Base-by-base conservation (phyloP, 2,888 invertebrate species). In the Nemotelus pantherinus region DNA sequence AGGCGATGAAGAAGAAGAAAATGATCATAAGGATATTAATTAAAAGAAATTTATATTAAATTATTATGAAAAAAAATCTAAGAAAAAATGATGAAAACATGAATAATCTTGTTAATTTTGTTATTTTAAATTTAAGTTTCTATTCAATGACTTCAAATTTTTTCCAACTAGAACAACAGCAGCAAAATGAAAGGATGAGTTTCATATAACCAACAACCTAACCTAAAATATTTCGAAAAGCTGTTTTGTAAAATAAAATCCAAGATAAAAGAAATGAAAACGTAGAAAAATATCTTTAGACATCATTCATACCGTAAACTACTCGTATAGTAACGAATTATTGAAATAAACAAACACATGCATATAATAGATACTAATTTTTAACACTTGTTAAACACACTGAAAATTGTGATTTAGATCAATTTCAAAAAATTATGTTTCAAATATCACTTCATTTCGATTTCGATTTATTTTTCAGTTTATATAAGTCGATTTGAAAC, bases 11-110 rank as follows among this genome's bases (percentile, higher is more conserved):
- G 55, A 75, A 50, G 47, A 67, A 72, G 60, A 70, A 71, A 60
- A 47, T 43, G 63, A 71, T 44, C 44, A 70, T 39, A 50, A 58
- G 50, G 9, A 77, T 39, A 70, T n/a, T 45, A 43, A 70, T 25
- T 55, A 53, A 47, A 48, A 60, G 74, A 72, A 65, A 48, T 74
- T 68, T 77, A 57, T 60, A 67, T 77, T 77, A 74, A 65, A 74
- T 77, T 74, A 65, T 65, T 77, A 58, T 67, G 4, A 70, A 75
- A 41, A 39, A 43, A 63, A 63, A 74, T 63, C 45, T 2, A 76
- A 55, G 10, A 50, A 68, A 48, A 63, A 70, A 6, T 70, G 7
- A 76, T 25, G 63, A 58, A 45, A 58, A 41, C 50, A 9, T 64
- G 39, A 48, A 50, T 75, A 53, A 53, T 44, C 39, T 50, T 5